Base-by-base conservation (phyloP, 2,797 vertebrate genomes). In the Myripristis murdjan region DNA sequence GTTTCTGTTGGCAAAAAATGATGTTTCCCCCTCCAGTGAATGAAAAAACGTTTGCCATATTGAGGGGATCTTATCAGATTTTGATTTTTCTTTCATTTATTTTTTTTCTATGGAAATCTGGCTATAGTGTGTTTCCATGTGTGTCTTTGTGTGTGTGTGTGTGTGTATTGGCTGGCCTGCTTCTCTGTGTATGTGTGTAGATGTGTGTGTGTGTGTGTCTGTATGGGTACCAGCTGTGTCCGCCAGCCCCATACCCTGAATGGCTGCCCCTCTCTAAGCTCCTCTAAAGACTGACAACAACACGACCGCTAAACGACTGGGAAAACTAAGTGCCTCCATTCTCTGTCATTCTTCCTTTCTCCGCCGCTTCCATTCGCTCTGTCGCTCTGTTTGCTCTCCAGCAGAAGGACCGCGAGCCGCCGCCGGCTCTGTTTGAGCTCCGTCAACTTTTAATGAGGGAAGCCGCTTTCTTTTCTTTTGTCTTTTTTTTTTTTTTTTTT, bases 371-470 rank as follows among this genome's bases (percentile, higher is more conserved):
- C 77, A 73, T 80, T 83, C 43, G 44, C 75, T 68, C 84, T 23
- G 39, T 43, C 3, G 22, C 77, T 79, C 33, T 90, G 87, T 90
- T 92, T 93, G 87, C 63, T 89, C 89, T 90, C 51, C 73, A 33
- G 84, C 81, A 80, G 84, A 68, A 76, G 72, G 81, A 62, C 75
- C 41, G 65, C 88, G 86, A 92, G 91, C 90, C 89, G 90, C 90
- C 87, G 78, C 85, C 85, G 60, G 71, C 84, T 85, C 84, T 93
- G 87, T 93, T 93, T 93, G 91, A 89, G 66, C 86, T 91, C 84
- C 87, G 85, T 83, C 88, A 89, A 80, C 91, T 87, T 89, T 91
- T 91, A 92, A 92, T 92, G 90, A 92, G 83, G 73, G 79, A 86
- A 65, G 74, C 62, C 22, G 60, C 74, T 78, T 81, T 78, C 69